Conservation (phyloP, 2,888 invertebrate genomes). For the Agrilus cyanescens region DNA sequence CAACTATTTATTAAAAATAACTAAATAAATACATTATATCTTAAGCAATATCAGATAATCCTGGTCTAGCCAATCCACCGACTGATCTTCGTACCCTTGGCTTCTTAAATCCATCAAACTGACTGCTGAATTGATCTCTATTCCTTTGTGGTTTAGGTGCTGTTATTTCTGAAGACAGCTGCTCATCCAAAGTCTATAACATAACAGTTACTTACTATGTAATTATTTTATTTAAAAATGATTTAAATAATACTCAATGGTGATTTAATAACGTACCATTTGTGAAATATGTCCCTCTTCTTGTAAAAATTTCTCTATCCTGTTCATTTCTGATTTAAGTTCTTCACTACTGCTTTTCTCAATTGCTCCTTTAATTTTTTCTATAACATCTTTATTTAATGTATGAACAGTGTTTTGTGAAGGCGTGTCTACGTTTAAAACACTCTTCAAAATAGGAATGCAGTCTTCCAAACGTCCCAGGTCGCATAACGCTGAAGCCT, state of each 20-base stretch:
- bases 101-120: background rate
- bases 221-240: slow-evolving; percentile 4
- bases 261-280: slow-evolving; percentile 19
- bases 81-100: background rate
- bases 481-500: slow-evolving; percentile 45
- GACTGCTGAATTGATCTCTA: background rate
- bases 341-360: slow-evolving; percentile 41
- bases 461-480: slow-evolving; percentile 54
- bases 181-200: slow-evolving; percentile 32
- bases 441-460: slow-evolving; percentile 43
- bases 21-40: background rate
- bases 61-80: background rate
- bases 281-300: slow-evolving; percentile 30
- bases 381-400: slow-evolving; percentile 51
- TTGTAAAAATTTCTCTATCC: slow-evolving; percentile 42
- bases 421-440: slow-evolving; percentile 46
- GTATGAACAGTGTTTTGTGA: slow-evolving; percentile 40
- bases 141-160: slow-evolving; percentile 2
- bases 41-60: slow-evolving; percentile 3
- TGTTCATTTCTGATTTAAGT: slow-evolving; percentile 41
- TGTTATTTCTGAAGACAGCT: slow-evolving; percentile 29
- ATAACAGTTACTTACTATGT: slow-evolving; percentile 1
- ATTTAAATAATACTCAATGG: no score
- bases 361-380: slow-evolving; percentile 38
- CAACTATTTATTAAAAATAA: background rate